These are phyloP conservation scores for Pedetes capensis DNA, from an alignment of 2,113 vertebrate species.

Conservation along the genomic window DNA sequence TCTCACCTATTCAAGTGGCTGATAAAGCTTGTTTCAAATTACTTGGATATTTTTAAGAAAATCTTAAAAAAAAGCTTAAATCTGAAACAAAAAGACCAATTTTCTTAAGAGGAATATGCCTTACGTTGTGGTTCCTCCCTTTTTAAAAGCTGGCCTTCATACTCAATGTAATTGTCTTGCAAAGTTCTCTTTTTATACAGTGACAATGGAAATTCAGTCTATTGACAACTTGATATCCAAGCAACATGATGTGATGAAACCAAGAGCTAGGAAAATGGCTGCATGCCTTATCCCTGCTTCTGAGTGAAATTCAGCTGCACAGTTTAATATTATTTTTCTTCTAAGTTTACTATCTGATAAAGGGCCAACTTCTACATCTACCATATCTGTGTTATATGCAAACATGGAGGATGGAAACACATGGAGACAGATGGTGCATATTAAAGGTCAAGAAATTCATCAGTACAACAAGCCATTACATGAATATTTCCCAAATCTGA, in stretches of 20 bases:
- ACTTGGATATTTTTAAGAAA: not conserved
- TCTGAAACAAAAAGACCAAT: slow-evolving; percentile 33
- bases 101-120: slow-evolving; percentile 69
- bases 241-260: slow-evolving; percentile 63
- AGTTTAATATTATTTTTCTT: not conserved
- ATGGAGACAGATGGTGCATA: not conserved
- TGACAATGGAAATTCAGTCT: slow-evolving; percentile 17
- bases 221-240: slow-evolving; percentile 79
- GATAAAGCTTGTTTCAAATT: slow-evolving; percentile 53
- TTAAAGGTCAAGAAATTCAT: slow-evolving; percentile 27
- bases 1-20: not conserved
- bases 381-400: not conserved
- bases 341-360: slow-evolving; percentile 9
- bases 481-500: not conserved
- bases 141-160: slow-evolving; percentile 60
- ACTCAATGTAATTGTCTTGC: slow-evolving; percentile 59
- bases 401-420: not conserved
- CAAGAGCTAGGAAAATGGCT: slow-evolving; percentile 41
- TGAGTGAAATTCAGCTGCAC: not conserved
- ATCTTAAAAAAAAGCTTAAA: not conserved
- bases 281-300: slow-evolving; percentile 41
- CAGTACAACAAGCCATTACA: not conserved
- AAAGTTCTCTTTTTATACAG: not conserved
- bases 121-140: not conserved
- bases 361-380: not conserved